Percentiles rank a stretch among this genome's conserved stretches.
phyloP scores from a whole-genome alignment of 2,797 vertebrate genomes.

The Buceros bicornis region DNA sequence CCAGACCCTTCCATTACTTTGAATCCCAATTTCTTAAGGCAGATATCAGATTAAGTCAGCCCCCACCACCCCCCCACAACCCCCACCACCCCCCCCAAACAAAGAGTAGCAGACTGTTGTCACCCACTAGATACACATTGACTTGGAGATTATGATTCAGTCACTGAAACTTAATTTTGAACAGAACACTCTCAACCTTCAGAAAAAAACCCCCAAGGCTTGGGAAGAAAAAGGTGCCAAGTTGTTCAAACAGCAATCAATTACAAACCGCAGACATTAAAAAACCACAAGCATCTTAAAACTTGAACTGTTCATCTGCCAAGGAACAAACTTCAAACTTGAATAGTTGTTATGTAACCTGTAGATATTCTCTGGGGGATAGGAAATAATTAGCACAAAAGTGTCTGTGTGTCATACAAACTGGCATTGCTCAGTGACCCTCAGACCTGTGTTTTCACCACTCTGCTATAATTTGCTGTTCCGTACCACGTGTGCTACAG shows the following conservation, averaged over 20 bases:
- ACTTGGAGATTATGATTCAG: not conserved
- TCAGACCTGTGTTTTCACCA: not conserved
- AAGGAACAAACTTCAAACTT: constrained; percentile 17
- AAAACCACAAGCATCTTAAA: not conserved
- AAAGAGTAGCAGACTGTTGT: not conserved
- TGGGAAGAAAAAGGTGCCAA: not conserved
- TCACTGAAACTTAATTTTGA: not conserved
- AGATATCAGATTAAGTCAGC: not conserved
- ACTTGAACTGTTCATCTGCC: not conserved
- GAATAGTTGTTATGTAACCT: not conserved
- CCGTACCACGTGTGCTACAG: not conserved
- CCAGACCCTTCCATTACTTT: not conserved
- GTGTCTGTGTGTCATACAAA: not conserved
- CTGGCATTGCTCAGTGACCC: not conserved
- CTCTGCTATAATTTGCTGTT: not conserved
- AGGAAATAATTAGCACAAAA: not conserved
- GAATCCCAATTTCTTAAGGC: not conserved
- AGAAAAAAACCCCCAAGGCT: not conserved
- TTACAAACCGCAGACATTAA: not conserved
- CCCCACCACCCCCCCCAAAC: too few relatives aligned
- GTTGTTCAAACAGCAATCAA: not conserved
- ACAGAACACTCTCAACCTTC: not conserved
- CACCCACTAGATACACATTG: not conserved
- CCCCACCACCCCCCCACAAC: not conserved
- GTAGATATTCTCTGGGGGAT: not conserved